Evolutionary conservation across 2,113 vertebrate genomes (phyloP).

Genomic region (Neolamprologus variostigma): DNA sequence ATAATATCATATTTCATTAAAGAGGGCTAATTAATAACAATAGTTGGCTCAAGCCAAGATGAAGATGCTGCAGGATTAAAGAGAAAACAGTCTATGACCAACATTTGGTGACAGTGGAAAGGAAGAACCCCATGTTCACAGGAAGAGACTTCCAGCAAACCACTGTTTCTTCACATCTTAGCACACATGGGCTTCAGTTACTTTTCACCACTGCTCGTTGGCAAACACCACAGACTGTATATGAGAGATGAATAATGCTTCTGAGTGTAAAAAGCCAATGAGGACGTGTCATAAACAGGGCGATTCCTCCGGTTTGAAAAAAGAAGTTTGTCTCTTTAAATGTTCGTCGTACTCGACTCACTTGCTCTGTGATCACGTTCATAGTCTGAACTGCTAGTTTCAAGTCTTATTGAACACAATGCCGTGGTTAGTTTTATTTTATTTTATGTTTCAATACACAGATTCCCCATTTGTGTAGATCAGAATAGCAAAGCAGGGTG

Average conservation of each 20-base stretch:
- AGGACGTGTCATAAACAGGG: background rate
- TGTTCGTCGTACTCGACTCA: background rate
- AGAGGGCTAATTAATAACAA: background rate
- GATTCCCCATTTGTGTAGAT: background rate
- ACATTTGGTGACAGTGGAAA: background rate
- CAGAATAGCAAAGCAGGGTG: background rate
- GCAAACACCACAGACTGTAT: background rate
- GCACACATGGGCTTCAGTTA: background rate
- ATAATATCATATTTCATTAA: background rate
- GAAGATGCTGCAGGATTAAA: background rate
- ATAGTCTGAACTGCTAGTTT: background rate
- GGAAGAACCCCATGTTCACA: fast-evolving
- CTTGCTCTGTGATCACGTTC: background rate
- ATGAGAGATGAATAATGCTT: background rate
- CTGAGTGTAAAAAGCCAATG: background rate
- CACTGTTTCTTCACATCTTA: background rate
- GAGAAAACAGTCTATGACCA: background rate
- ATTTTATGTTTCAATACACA: fast-evolving
- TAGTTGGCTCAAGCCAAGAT: background rate
- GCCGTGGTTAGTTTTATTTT: fast-evolving
- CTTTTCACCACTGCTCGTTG: background rate
- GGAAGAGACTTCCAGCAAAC: background rate
- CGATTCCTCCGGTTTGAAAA: background rate
- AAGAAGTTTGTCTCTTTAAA: background rate
- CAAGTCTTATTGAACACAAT: background rate